Evolutionary conservation across 2,888 invertebrate species (phyloP).

Genomic region (Electrophaes corylata): DNA sequence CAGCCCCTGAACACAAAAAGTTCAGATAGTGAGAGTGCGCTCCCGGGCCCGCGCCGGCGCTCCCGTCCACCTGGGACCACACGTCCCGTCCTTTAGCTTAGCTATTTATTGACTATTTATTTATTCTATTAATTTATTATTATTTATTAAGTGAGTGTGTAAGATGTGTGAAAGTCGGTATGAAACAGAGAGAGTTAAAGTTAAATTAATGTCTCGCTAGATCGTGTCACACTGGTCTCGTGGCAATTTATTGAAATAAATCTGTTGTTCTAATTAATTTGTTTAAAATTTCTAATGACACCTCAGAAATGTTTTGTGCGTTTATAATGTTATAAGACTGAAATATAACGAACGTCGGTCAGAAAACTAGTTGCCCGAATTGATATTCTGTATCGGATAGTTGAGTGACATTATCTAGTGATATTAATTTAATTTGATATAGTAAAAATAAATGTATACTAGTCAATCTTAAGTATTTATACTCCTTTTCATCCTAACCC

Average conservation of each 20-base stretch:
- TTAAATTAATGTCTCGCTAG: slow-evolving; percentile 85
- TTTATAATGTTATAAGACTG: slow-evolving; percentile 48
- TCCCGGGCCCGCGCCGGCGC: slow-evolving; percentile 66
- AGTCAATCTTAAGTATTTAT: slow-evolving; percentile 77
- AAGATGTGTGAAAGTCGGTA: slow-evolving; percentile 81
- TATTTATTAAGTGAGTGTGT: slow-evolving; percentile 85
- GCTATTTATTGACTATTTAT: slow-evolving; percentile 85
- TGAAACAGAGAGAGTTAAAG: slow-evolving; percentile 75
- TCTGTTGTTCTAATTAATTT: slow-evolving; percentile 78
- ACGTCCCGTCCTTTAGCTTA: slow-evolving; percentile 81
- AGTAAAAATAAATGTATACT: slow-evolving; percentile 74
- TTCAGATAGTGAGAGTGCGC: slow-evolving; percentile 80
- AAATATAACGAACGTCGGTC: slow-evolving; percentile 65
- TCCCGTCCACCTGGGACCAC: slow-evolving; percentile 74
- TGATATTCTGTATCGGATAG: slow-evolving; percentile 60
- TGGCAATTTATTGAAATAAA: slow-evolving; percentile 84
- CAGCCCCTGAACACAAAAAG: slow-evolving; percentile 80
- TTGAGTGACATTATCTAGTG: slow-evolving; percentile 82
- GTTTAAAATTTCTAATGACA: slow-evolving; percentile 78
- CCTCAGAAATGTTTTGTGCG: slow-evolving; percentile 77
- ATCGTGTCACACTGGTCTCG: slow-evolving; percentile 84
- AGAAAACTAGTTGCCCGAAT: slow-evolving; percentile 71
- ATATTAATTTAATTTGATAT: slow-evolving; percentile 79
- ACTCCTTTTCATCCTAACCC: slow-evolving; percentile 56
- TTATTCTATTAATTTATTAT: slow-evolving; percentile 85